Percentiles rank a stretch among this genome's conserved stretches.
These are phyloP conservation scores for Heliconius hewitsoni DNA, from an alignment of 1,140 invertebrate genomes.

Conservation along the genomic window DNA sequence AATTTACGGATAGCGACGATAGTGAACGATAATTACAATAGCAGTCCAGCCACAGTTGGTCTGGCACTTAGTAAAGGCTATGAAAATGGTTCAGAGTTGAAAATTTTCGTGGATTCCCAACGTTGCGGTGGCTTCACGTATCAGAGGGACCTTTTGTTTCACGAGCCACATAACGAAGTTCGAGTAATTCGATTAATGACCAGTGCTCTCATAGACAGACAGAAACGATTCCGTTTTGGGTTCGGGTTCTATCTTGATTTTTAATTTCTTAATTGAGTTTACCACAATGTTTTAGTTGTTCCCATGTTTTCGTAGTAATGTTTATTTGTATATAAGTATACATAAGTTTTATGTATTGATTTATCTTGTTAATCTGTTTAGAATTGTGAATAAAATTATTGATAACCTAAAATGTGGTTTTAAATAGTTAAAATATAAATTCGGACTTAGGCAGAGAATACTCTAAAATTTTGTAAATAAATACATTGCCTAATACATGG, in stretches of 20 bases:
- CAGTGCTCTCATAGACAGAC: conserved; percentile 65
- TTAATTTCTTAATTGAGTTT: conserved; percentile 41
- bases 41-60: conserved; percentile 50
- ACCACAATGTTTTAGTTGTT: conserved; percentile 19
- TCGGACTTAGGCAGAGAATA: not conserved
- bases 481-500: no score
- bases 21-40: conserved; percentile 51
- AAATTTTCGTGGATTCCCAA: conserved; percentile 70
- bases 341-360: conserved; percentile 77
- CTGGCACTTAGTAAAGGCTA: conserved; percentile 66
- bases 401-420: conserved; percentile 2
- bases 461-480: not conserved
- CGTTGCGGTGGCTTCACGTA: conserved; percentile 68
- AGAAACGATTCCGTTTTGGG: conserved; percentile 61
- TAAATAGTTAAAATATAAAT: not conserved
- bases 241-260: conserved; percentile 73
- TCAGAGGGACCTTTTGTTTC: conserved; percentile 63
- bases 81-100: conserved; percentile 61
- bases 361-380: conserved; percentile 64
- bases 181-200: conserved; percentile 58
- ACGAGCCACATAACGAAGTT: conserved; percentile 56
- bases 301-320: conserved; percentile 63
- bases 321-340: conserved; percentile 79
- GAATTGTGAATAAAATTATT: conserved; percentile 60
- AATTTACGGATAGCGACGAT: conserved; percentile 65